Evolutionary conservation across 2,888 invertebrate genomes (phyloP), one percentile per base, ranked within the genome.

Genomic region (Eupeodes latifasciatus): DNA sequence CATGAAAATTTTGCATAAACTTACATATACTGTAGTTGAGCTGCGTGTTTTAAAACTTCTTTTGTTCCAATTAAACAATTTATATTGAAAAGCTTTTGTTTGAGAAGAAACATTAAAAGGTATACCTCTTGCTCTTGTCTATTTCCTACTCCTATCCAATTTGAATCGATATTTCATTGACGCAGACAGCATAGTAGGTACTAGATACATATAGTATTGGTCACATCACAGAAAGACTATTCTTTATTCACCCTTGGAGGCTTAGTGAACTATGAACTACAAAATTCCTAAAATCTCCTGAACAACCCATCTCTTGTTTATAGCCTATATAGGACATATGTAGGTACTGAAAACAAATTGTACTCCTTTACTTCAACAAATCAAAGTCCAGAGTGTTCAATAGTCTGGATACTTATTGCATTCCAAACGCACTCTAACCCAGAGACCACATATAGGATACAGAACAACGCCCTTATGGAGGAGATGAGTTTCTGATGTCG

Each of bases 331-430:
- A 19, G 34, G 3, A 7, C 40, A 40, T 9, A 40, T 27, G 40
- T 40, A 2, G 51, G 6, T n/a, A 36, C 14, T 11, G 27, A n/a
- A 67, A 64, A 47, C 47, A 7, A 27, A 44, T 64, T 47, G 47
- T 64, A 10, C 51, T 34, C n/a, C 49, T 34, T 5, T n/a, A 34
- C 14, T 67, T 51, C 49, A n/a, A 51, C 49, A 34, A 51, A 49
- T 49, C 49, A 66, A 27, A 47, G 49, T 66, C 27, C 66, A 27
- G 34, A 34, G 5, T 67, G 49, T 67, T 67, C 67, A 51, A n/a
- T 36, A 14, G 51, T 34, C 6, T 14, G 34, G 66, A 67, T 27
- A 47, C 19, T 40, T 34, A 49, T 27, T 66, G 34, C 14, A 49
- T 51, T 27, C 49, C 0, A 16, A 44, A 61, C 36, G 36, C 36